Evolutionary conservation across 2,797 vertebrate genomes (phyloP).

Genomic region (Orestias chungarensis): DNA sequence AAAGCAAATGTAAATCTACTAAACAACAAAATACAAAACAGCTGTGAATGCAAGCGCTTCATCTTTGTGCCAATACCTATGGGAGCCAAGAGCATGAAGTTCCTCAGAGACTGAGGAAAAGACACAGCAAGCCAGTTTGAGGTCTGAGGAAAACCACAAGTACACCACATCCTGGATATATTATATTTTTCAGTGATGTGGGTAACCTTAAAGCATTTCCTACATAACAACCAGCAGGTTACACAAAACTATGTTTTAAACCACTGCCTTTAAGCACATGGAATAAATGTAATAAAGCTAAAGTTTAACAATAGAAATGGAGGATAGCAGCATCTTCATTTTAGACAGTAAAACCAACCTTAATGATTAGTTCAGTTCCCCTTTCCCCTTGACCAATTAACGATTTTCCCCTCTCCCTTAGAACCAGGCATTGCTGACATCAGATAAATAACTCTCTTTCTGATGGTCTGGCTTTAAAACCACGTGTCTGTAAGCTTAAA

Average conservation of each 20-base stretch:
- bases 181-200: constrained; percentile 39
- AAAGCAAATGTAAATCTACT: constrained; percentile 74
- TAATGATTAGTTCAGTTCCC: constrained; percentile 48
- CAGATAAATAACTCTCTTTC: constrained; percentile 63
- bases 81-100: constrained; percentile 49
- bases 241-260: constrained; percentile 34
- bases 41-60: constrained; percentile 68
- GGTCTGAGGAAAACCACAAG: constrained; percentile 56
- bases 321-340: constrained; percentile 51
- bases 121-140: constrained; percentile 40
- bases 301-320: constrained; percentile 51
- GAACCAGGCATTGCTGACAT: constrained; percentile 59
- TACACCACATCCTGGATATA: constrained; percentile 28
- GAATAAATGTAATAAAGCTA: constrained; percentile 20
- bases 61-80: constrained; percentile 71
- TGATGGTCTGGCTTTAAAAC: constrained; percentile 61
- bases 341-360: constrained; percentile 39
- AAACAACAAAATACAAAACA: constrained; percentile 60
- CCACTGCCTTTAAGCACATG: constrained; percentile 33
- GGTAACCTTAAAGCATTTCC: constrained; percentile 14
- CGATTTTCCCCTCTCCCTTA: constrained; percentile 33
- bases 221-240: constrained; percentile 4
- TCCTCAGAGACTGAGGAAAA: constrained; percentile 48
- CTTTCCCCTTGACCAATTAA: constrained; percentile 69
- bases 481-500: constrained; percentile 63